Evolutionary conservation across 2,888 invertebrate genomes (phyloP), one percentile per base, ranked within the genome.

Genomic region (Hetaerina titia): DNA sequence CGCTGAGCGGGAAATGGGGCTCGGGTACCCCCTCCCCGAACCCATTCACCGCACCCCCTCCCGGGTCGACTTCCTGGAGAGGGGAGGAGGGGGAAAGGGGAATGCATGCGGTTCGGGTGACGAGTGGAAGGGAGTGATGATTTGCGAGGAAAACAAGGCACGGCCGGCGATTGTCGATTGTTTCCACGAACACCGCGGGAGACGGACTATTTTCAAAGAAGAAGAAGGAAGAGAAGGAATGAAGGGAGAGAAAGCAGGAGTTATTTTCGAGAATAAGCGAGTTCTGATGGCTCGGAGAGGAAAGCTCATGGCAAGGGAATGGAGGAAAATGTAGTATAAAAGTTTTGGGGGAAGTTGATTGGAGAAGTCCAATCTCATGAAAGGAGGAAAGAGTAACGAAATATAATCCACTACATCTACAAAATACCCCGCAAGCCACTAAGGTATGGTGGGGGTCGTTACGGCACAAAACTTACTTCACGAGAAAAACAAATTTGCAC

Each of bases 1-100:
- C 69, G 92, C 92, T 92, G 92, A n/a, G 92, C 92, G 92, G 69
- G n/a, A 92, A 92, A 92, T 92, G 92, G n/a, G 56, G n/a, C 92
- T 92, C 56, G 31, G 69, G 69, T 9, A 22, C 31, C 31, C 81
- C 25, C 25, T 31, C 81, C 22, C 69, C 69, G 8, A 22, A n/a
- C 69, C n/a, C n/a, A 7, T 69, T 5, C 13, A 31, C 31, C 31
- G 9, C 81, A 9, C 74, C 9, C 45, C 45, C 45, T 45, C 45
- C 45, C 45, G 45, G 45, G 1, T 45, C 4, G 45, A 45, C 45
- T 45, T 45, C 45, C 45, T 45, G 45, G 45, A 45, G 45, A 45
- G 45, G 45, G 45, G 64, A 7, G 63, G 64, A 5, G 90, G 64
- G 31, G 90, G 11, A 19, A 56, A 57, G 89, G 89, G 87, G 87